Conservation (phyloP, 23 tunicate species). For the Pegea sp. region DNA sequence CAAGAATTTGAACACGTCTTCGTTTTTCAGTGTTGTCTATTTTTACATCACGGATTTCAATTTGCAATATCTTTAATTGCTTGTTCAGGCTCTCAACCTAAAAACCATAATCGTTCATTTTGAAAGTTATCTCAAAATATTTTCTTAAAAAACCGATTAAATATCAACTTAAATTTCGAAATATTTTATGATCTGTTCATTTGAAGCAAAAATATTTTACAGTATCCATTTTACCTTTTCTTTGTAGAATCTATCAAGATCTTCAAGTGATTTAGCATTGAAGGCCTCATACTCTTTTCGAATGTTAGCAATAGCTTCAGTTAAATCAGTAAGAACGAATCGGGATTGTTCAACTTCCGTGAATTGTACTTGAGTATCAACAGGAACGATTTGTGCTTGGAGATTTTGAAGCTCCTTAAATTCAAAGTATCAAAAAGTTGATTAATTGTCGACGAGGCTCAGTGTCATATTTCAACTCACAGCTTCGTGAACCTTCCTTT, state of each 20-base stretch:
- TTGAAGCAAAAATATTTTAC: not conserved
- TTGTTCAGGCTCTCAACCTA: slow-evolving; percentile 37
- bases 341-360: slow-evolving; percentile 16
- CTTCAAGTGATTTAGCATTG: slow-evolving; percentile 40
- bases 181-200: not conserved
- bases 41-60: slow-evolving; percentile 35
- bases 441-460: not conserved
- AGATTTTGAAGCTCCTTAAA: slow-evolving; percentile 46
- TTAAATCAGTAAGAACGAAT: slow-evolving; percentile 30
- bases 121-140: no score
- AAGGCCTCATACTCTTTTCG: slow-evolving; percentile 56
- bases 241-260: slow-evolving; percentile 43
- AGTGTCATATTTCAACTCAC: slow-evolving; percentile 11
- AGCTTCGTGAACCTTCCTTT: slow-evolving; percentile 44
- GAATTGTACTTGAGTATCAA: slow-evolving; percentile 7
- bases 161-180: not conserved
- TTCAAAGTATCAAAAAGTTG: not conserved
- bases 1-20: slow-evolving; percentile 44
- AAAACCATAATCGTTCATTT: not conserved
- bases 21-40: slow-evolving; percentile 55
- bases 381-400: slow-evolving; percentile 28
- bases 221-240: slow-evolving; percentile 19
- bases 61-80: slow-evolving; percentile 41
- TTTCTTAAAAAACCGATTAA: no score
- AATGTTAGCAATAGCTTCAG: slow-evolving; percentile 26